Percentiles rank a stretch among this genome's conserved stretches.
These are phyloP conservation scores for Hemichromis elongatus DNA, from an alignment of 2,113 vertebrate species.

Conservation along the genomic window DNA sequence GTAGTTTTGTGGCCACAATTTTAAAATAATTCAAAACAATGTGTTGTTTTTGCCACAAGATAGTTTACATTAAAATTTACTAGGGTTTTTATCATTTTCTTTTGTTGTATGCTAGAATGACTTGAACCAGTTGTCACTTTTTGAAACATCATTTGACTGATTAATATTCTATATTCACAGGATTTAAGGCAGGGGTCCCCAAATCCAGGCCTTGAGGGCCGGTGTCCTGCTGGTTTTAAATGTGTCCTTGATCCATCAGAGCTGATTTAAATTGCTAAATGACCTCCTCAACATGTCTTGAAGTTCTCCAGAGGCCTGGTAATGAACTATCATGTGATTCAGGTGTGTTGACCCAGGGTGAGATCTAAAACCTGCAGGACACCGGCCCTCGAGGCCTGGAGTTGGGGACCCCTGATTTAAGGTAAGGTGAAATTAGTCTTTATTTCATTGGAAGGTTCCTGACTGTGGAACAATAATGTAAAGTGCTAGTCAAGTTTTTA, in stretches of 20 bases:
- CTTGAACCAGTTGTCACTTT: not conserved
- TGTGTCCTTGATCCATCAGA: too few relatives aligned
- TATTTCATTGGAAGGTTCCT: not conserved
- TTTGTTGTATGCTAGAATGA: not conserved
- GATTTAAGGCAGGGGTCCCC: too few relatives aligned
- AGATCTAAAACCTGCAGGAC: too few relatives aligned
- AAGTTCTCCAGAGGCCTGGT: too few relatives aligned
- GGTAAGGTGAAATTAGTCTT: not conserved
- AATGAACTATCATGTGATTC: too few relatives aligned
- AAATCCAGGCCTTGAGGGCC: too few relatives aligned
- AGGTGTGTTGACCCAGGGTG: too few relatives aligned
- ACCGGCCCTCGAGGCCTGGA: too few relatives aligned
- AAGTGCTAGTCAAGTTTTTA: not conserved
- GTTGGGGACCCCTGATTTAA: too few relatives aligned
- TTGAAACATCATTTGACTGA: not conserved
- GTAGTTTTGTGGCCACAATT: not conserved
- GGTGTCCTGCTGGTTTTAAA: too few relatives aligned
- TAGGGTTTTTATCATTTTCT: not conserved
- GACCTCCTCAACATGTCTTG: too few relatives aligned
- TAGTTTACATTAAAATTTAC: not conserved
- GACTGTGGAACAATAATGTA: not conserved
- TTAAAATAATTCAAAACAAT: not conserved
- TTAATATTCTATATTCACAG: not conserved
- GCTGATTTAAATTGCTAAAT: too few relatives aligned
- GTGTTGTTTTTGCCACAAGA: not conserved